Percentiles rank a stretch among this genome's conserved stretches.
These are phyloP conservation scores for Balanococcus diminutus DNA, from an alignment of 2,888 invertebrate species.

Conservation along the genomic window DNA sequence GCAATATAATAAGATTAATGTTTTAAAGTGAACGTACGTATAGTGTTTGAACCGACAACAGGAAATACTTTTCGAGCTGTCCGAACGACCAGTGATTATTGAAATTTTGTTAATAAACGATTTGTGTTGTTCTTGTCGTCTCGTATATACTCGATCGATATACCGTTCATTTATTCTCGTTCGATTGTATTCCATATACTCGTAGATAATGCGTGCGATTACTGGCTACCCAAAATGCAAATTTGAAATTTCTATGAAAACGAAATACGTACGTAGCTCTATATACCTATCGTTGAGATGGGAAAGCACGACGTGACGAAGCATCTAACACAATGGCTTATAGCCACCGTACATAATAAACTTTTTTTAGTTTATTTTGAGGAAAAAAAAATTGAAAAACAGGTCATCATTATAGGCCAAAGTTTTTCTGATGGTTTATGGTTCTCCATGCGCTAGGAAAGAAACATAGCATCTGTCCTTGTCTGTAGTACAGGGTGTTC, in stretches of 20 bases:
- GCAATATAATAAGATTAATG: conserved; percentile 7
- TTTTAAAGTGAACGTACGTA: not conserved
- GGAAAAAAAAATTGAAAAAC: not conserved
- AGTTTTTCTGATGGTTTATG: too few species aligned
- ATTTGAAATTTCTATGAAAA: not conserved
- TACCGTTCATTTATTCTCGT: not conserved
- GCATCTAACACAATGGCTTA: not conserved
- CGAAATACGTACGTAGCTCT: not conserved
- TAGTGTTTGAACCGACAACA: not conserved
- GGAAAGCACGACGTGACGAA: not conserved
- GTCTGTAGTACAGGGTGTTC: too few species aligned
- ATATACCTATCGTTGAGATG: not conserved
- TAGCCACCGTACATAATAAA: too few species aligned
- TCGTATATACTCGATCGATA: not conserved
- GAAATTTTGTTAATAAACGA: not conserved
- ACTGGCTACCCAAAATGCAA: not conserved
- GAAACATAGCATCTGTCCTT: too few species aligned
- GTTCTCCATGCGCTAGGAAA: too few species aligned
- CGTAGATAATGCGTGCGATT: not conserved
- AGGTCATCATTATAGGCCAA: too few species aligned
- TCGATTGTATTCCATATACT: not conserved
- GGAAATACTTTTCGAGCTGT: not conserved
- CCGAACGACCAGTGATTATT: not conserved
- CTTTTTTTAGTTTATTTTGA: not conserved
- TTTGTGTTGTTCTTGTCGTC: not conserved